Base-by-base conservation (phyloP, 2,888 invertebrate species). In the Lepidochrysops patricia region DNA sequence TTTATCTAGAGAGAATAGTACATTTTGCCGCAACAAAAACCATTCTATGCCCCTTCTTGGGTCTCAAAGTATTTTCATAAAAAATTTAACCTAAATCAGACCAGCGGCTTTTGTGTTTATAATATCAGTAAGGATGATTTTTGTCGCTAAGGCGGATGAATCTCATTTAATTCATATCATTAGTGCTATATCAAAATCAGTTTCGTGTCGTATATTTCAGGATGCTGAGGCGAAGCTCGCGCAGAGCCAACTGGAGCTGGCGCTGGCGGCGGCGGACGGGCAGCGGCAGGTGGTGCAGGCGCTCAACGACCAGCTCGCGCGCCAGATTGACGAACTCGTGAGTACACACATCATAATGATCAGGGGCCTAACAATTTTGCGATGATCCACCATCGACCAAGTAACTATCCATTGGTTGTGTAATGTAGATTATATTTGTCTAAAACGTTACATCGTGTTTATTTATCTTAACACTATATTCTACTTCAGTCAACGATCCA, bases 271-370 rank as follows among this genome's bases (percentile, higher is more conserved):
- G 27, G 95, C 96, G 75, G 95, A 96, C 77, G 94, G 94, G 19
- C 95, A 96, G 82, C 90, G 94, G 68, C 93, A 95, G 74, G 94
- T 96, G 66, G 89, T 96, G 68, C 93, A 95, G 72, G 95, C 95
- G 35, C 87, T 96, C 69, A 96, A 95, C 83, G 93, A 94, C 70
- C 96, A 97, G 86, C 91, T 96, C 72, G 95, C 96, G 59, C 86
- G 93, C 62, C 93, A 94, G 73, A 92, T 96, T 63, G 94, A 95
- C 73, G 95, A 95, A 77, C 89, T 96, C 82, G 94, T 90, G 60
- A 80, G 79, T 69, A 48, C 25, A 4, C 1, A 29, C 29, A 37
- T 23, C 50, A 2, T 23, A 54, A 13, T 37, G 4, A 37, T 12
- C 13, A 49, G 50, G 12, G 7, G 15, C 13, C 5, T 48, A 4